Conservation (phyloP, 2,113 vertebrate species). For the Tretioscincus oriximinensis region DNA sequence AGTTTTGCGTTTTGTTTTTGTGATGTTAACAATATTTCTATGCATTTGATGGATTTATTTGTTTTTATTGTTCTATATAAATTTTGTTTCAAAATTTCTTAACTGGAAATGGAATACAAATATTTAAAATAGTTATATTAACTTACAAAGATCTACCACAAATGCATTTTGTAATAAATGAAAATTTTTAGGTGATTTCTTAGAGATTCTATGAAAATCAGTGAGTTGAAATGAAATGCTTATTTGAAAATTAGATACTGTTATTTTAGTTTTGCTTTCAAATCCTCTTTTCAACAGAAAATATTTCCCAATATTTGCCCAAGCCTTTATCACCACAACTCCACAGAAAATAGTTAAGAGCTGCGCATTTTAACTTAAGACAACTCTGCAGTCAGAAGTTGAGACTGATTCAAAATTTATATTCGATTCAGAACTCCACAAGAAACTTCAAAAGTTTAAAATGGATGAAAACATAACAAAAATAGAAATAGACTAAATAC, state of each 20-base stretch:
- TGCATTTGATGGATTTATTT: too few species aligned
- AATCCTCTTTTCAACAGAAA: not conserved
- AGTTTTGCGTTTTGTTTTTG: too few species aligned
- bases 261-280: too few species aligned
- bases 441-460: not conserved
- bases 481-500: slow-evolving; percentile 35
- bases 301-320: not conserved
- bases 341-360: not conserved
- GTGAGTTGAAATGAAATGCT: not conserved
- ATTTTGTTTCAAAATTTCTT: too few species aligned
- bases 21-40: too few species aligned
- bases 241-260: not conserved
- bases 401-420: not conserved
- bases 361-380: not conserved
- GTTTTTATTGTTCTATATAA: too few species aligned
- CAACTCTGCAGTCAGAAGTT: not conserved
- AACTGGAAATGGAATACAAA: too few species aligned
- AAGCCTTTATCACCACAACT: not conserved
- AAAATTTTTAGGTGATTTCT: not conserved
- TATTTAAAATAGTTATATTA: too few species aligned
- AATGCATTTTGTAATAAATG: too few species aligned
- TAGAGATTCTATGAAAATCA: not conserved
- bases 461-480: not conserved
- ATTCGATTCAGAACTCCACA: not conserved
- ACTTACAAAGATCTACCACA: too few species aligned